A percentile compares a stretch with the other conserved stretches of the same genome.
Evolutionary conservation across 2,797 vertebrate genomes (phyloP).

Genomic region (Alectoris magna): DNA sequence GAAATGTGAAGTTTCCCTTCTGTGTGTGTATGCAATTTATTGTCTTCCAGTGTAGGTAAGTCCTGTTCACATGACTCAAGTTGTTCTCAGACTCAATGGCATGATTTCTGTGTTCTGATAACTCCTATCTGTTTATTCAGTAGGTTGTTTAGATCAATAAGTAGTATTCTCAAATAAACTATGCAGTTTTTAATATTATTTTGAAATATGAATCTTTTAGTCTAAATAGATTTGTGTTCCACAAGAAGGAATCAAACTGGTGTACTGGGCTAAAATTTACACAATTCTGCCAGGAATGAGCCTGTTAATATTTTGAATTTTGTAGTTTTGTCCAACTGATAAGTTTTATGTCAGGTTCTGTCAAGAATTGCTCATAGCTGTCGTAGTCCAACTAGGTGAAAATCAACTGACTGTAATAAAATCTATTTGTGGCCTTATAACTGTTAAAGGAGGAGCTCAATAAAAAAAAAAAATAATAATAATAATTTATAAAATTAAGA

Average conservation of each 20-base stretch:
- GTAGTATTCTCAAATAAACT: neutral
- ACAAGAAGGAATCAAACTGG: neutral
- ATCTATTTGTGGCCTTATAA: neutral
- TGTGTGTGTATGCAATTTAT: neutral
- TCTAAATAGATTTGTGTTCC: neutral
- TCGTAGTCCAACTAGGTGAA: neutral
- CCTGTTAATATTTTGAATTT: neutral
- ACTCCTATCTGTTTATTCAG: neutral
- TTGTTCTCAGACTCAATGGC: neutral
- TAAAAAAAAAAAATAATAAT: neutral
- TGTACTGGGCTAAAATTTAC: neutral
- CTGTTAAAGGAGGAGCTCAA: neutral
- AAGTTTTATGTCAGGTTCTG: neutral
- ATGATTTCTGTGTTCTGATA: neutral
- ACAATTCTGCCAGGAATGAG: neutral
- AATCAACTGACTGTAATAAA: neutral
- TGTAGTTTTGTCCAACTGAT: neutral
- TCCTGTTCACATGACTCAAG: neutral
- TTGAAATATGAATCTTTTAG: neutral
- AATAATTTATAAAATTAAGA: neutral
- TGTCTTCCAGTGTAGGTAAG: neutral
- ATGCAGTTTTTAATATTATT: neutral
- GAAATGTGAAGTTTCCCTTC: neutral
- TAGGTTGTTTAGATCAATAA: neutral
- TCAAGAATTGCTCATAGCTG: neutral